A percentile compares a stretch with the other conserved stretches of the same genome.
Evolutionary conservation across 2,113 vertebrate species (phyloP).

Genomic region (Dicaeum eximium): DNA sequence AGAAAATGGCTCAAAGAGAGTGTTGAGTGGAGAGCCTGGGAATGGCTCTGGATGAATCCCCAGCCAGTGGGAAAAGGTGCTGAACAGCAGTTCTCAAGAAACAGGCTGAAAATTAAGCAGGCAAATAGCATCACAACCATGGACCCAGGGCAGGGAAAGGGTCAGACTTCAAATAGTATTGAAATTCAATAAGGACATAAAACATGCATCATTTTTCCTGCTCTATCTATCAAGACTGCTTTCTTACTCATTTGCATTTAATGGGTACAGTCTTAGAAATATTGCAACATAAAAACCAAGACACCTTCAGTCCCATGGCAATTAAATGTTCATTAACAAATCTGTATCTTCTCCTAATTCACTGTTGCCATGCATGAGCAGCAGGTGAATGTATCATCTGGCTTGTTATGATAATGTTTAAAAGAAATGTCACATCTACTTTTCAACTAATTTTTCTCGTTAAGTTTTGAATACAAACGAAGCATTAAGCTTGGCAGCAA

Average conservation of each 20-base stretch:
- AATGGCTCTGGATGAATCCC: neutral
- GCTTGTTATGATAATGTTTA: slow-evolving; percentile 72
- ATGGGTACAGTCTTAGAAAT: slow-evolving; percentile 79
- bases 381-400: slow-evolving; percentile 77
- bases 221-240: slow-evolving; percentile 81
- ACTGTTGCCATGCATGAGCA: slow-evolving; percentile 81
- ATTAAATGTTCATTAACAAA: slow-evolving; percentile 84
- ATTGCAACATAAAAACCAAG: slow-evolving; percentile 72
- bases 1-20: neutral
- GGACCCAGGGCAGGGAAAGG: slow-evolving; percentile 83
- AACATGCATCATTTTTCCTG: slow-evolving; percentile 75
- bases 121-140: slow-evolving; percentile 83
- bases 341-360: slow-evolving; percentile 78
- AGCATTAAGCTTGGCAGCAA: slow-evolving; percentile 62
- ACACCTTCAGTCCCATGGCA: slow-evolving; percentile 79
- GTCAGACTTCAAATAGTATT: slow-evolving; percentile 82
- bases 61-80: neutral
- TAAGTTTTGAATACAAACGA: slow-evolving; percentile 56
- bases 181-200: slow-evolving; percentile 74
- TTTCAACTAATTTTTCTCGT: slow-evolving; percentile 54
- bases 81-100: slow-evolving; percentile 71
- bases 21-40: neutral
- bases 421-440: slow-evolving; percentile 66
- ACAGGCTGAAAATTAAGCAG: slow-evolving; percentile 86
- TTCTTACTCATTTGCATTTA: slow-evolving; percentile 82